These are phyloP conservation scores for Nansenia antarctica DNA, from an alignment of 2,113 vertebrate genomes.

Conservation along the genomic window DNA sequence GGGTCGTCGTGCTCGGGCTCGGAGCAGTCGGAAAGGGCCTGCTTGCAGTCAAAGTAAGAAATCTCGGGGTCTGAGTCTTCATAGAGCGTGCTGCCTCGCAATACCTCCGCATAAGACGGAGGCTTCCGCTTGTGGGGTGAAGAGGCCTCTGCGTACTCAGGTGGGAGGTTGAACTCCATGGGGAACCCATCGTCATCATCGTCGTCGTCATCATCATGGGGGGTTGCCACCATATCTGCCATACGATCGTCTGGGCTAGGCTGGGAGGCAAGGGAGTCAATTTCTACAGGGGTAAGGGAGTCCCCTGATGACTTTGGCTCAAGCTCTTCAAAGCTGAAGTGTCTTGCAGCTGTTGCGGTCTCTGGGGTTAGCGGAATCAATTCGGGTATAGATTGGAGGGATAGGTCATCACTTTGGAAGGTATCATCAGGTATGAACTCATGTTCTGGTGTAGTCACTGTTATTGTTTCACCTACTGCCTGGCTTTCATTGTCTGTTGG, in stretches of 20 bases:
- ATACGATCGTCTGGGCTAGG: background rate
- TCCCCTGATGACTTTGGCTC: slow-evolving; percentile 38
- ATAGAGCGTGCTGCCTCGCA: slow-evolving; percentile 21
- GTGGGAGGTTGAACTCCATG: slow-evolving; percentile 34
- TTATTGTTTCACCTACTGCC: slow-evolving; percentile 17
- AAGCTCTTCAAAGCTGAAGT: slow-evolving; percentile 54
- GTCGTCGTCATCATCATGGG: too few species aligned
- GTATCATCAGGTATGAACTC: slow-evolving; percentile 15
- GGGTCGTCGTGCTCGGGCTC: slow-evolving; percentile 57
- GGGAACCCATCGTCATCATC: slow-evolving; percentile 32
- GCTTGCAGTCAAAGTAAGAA: slow-evolving; percentile 70
- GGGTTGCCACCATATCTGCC: slow-evolving; percentile 20
- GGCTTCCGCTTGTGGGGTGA: slow-evolving; percentile 18
- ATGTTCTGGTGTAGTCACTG: slow-evolving; percentile 22
- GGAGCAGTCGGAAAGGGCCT: slow-evolving; percentile 58
- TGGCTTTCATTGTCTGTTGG: background rate
- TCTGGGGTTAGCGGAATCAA: slow-evolving; percentile 54
- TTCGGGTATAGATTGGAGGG: slow-evolving; percentile 47
- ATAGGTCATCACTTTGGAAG: slow-evolving; percentile 33
- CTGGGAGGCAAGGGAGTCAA: slow-evolving; percentile 26
- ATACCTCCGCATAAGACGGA: slow-evolving; percentile 10
- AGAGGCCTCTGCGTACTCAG: slow-evolving; percentile 18
- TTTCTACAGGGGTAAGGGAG: slow-evolving; percentile 20
- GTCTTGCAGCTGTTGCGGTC: slow-evolving; percentile 33
- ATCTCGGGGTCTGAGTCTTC: slow-evolving; percentile 62